phyloP scores from a whole-genome alignment of 2,888 invertebrate species.

The Macrophya alboannulata region DNA sequence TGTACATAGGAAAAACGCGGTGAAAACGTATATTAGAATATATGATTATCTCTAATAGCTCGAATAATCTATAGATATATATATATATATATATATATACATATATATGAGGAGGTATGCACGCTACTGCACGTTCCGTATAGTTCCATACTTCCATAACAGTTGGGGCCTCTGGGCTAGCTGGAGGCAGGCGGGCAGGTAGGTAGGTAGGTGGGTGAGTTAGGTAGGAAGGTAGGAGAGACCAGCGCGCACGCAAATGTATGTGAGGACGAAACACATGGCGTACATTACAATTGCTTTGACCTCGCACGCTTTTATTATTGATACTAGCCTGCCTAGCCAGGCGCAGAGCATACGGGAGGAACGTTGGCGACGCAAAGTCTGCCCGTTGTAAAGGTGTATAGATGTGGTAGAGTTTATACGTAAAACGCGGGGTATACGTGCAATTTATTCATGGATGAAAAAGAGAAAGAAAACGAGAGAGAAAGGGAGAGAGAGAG shows the following conservation, averaged over 20 bases:
- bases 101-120: slow-evolving; percentile 9
- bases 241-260: slow-evolving; percentile 38
- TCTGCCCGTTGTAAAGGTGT: slow-evolving; percentile 35
- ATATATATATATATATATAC: too few relatives aligned
- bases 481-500: too few relatives aligned
- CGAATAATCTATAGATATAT: neutral
- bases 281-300: slow-evolving; percentile 74
- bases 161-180: slow-evolving; percentile 1
- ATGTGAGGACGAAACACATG: slow-evolving; percentile 53
- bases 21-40: neutral
- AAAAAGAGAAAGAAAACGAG: slow-evolving; percentile 44
- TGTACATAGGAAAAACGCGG: neutral
- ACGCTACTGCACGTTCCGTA: slow-evolving; percentile 32
- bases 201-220: neutral
- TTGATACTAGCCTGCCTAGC: slow-evolving; percentile 66
- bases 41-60: slow-evolving; percentile 27
- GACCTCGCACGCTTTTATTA: slow-evolving; percentile 76
- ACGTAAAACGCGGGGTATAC: neutral
- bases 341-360: neutral
- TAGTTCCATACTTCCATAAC: slow-evolving; percentile 23
- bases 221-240: slow-evolving; percentile 11
- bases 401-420: neutral
- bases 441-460: slow-evolving; percentile 47
- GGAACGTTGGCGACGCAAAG: slow-evolving; percentile 44
- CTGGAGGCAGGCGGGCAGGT: neutral